Base-by-base conservation (phyloP, 2,888 invertebrate species). In the Luperina testacea region DNA sequence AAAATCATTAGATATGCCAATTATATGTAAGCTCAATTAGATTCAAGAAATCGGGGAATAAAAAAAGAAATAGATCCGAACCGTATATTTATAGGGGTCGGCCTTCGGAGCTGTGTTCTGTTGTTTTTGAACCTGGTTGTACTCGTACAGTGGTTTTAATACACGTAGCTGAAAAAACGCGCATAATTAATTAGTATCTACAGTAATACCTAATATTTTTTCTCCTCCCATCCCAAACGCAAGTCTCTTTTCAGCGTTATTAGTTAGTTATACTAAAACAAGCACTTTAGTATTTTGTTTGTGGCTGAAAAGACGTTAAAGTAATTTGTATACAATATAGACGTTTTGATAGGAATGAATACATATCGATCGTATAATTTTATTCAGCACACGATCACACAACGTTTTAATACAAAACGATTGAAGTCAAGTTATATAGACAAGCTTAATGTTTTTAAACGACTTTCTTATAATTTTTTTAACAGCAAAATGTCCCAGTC, bases 71-170 rank as follows among this genome's bases (percentile, higher is more conserved):
- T n/a, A n/a, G 24, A n/a, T 59, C 11, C 65, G 1, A n/a, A 85
- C 82, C 75, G 81, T 70, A 17, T 74, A 85, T n/a, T 57, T 85
- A 15, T 42, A 75, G 0, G 15, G 32, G 13, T 53, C 17, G 20
- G 15, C 15, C 7, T 71, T 61, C 2, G 27, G n/a, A 48, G 15
- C 32, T 32, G n/a, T 48, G 15, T 81, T 61, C 2, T 65, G 81
- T 9, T 73, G 61, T 17, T 27, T 45, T 15, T 82, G 64, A 15
- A n/a, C 24, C 5, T 51, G 72, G 6, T 38, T 20, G 17, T 20
- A 45, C 24, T 59, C 59, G 67, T 71, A 75, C 6, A 71, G n/a
- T 20, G 82, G 82, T 45, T 75, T 85, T 7, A 67, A 42, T 20
- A 42, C 27, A 27, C 61, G 80, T 8, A 71, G 27, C 81, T 84